Percentiles rank a stretch among this genome's conserved stretches.
phyloP scores from a whole-genome alignment of 2,888 invertebrate genomes.

The Chrysolina oricalcia region DNA sequence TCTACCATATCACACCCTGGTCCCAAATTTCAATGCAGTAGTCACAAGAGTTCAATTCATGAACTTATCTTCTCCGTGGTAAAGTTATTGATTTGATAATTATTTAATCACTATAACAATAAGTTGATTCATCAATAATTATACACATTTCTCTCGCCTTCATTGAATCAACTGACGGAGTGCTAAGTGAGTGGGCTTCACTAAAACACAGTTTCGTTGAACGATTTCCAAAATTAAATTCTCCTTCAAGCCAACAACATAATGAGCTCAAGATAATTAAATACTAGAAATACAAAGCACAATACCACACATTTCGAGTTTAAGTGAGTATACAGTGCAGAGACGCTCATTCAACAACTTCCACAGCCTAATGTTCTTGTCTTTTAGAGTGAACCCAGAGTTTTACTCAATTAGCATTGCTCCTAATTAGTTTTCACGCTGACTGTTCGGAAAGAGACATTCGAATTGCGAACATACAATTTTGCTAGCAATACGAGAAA shows the following conservation, averaged over 20 bases:
- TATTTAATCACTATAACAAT: too few species aligned
- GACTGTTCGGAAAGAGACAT: neutral
- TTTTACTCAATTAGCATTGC: conserved; percentile 2
- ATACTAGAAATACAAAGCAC: conserved; percentile 4
- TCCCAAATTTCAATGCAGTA: too few species aligned
- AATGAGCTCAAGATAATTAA: conserved; percentile 6
- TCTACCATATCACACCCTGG: too few species aligned
- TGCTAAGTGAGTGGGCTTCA: neutral
- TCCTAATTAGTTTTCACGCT: conserved; percentile 1
- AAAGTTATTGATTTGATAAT: too few species aligned
- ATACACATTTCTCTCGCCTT: too few species aligned
- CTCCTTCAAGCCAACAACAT: neutral
- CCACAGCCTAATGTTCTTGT: neutral
- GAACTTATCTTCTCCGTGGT: too few species aligned
- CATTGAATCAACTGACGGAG: neutral
- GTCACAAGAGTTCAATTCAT: too few species aligned
- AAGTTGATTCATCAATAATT: too few species aligned
- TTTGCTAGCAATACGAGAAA: neutral
- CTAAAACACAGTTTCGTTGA: neutral
- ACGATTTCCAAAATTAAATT: neutral
- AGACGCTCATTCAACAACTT: neutral
- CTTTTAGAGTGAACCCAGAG: neutral
- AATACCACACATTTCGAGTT: neutral
- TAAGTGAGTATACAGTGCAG: neutral
- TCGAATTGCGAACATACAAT: neutral